These are phyloP conservation scores for Piprites chloris DNA, from an alignment of 2,113 vertebrate species.

Conservation along the genomic window DNA sequence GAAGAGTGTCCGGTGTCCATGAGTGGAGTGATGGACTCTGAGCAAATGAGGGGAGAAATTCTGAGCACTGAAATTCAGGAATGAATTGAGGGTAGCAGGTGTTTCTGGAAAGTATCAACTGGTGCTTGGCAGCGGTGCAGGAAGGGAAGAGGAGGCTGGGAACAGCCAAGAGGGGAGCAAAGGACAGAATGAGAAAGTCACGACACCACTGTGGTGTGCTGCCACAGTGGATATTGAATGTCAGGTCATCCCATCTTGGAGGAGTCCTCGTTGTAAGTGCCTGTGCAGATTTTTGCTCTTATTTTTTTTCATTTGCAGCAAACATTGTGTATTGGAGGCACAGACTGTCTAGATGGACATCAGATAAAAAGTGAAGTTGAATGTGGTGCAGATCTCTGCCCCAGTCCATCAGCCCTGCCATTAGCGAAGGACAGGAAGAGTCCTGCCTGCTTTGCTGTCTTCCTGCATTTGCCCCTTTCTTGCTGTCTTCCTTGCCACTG, in stretches of 20 bases:
- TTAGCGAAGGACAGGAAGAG: neutral
- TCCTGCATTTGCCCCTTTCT: neutral
- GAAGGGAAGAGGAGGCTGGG: neutral
- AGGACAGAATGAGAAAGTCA: neutral
- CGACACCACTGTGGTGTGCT: accelerated
- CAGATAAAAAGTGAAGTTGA: neutral
- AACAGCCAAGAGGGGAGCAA: neutral
- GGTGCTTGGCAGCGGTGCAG: accelerated
- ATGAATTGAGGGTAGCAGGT: neutral
- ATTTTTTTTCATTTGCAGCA: neutral
- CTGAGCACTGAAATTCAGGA: neutral
- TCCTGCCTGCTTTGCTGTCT: neutral
- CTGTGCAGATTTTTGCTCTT: neutral
- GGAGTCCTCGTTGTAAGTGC: neutral
- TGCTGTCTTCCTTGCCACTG: neutral
- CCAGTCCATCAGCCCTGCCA: accelerated
- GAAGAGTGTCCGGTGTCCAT: accelerated
- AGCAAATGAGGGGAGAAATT: neutral
- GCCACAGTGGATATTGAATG: accelerated
- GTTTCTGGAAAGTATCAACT: neutral
- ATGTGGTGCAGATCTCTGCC: neutral
- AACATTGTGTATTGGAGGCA: neutral
- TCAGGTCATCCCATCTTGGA: neutral
- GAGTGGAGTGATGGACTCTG: neutral
- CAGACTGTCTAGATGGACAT: neutral